These are phyloP conservation scores for Neomicropteryx cornuta DNA, from an alignment of 1,140 invertebrate species.

Conservation along the genomic window DNA sequence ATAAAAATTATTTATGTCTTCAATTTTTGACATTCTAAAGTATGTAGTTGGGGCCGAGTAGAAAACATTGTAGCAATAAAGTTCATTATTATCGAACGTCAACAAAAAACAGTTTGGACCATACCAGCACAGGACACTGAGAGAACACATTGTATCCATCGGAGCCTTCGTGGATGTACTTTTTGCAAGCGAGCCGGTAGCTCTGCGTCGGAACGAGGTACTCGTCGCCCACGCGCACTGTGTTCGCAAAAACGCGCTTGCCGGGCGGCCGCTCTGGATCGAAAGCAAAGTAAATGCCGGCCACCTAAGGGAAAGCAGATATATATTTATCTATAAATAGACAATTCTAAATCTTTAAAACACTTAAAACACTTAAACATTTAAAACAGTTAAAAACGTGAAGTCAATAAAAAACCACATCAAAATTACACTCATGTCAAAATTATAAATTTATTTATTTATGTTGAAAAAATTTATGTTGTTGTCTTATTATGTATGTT, in stretches of 20 bases:
- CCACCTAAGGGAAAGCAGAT: constrained; percentile 47
- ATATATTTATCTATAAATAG: neutral
- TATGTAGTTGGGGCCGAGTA: too few species aligned
- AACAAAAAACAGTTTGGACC: too few species aligned
- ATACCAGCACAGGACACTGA: constrained; percentile 57
- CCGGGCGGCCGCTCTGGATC: constrained; percentile 63
- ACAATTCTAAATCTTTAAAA: neutral
- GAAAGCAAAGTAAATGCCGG: constrained; percentile 76
- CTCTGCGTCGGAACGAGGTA: constrained; percentile 59
- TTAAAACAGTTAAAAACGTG: neutral
- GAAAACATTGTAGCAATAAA: too few species aligned
- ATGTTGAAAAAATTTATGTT: neutral
- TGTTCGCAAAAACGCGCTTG: constrained; percentile 52
- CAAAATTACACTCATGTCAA: neutral
- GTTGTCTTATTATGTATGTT: neutral
- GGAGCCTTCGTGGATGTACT: constrained; percentile 65
- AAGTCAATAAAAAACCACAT: neutral
- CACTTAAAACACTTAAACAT: neutral
- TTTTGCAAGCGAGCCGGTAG: constrained; percentile 74
- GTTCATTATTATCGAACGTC: too few species aligned
- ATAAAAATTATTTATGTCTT: too few species aligned
- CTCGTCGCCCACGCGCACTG: constrained; percentile 76
- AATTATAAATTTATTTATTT: neutral
- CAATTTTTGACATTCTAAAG: too few species aligned
- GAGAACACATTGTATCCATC: constrained; percentile 79